Base-by-base conservation (phyloP, 1,140 invertebrate species). In the Triops longicaudatus region DNA sequence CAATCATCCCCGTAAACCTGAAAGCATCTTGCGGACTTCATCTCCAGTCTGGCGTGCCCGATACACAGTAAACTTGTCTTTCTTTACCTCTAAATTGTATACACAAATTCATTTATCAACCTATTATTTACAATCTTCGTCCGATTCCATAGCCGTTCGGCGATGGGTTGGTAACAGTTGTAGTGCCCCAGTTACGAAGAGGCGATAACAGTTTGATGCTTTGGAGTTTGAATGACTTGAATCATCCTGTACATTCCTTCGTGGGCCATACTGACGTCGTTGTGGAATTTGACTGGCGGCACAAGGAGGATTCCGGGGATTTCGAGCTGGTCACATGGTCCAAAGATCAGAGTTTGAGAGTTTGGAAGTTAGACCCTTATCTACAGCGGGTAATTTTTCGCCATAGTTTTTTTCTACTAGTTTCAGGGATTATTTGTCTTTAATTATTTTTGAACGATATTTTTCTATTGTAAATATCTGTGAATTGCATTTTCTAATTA, bases 281-380 rank as follows among this genome's bases (percentile, higher is more conserved):
- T 43, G 85, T 97, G 44, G 96, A 98, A 81, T 98, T 98, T 89
- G 93, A 94, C 80, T 98, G 95, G 95, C 87, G 93, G 78, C 85
- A 84, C 74, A 78, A 79, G 31, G 75, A 88, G 85, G 88, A 87
- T 84, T 88, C 82, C 81, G 85, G 80, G 73, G 91, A 94, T 81
- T 91, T 91, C 84, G 93, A 98, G 83, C 83, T 98, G n/a, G 89
- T 98, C 0, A 98, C 95, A 0, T 98, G 95, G 96, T 96, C 94
- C 0, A 91, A 94, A 82, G 96, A 98, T 87, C 94, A 97, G 81
- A 95, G 90, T 74, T 86, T 98, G 26, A 86, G 96, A 76, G 90
- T 98, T 22, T 98, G 95, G 91, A 91, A 91, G 82, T 92, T 98
- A 80, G 93, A 95, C 83, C 88, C 91, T 31, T 90, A 91, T 79